These are phyloP conservation scores for Cervus canadensis DNA, from an alignment of 2,113 vertebrate species.

Conservation along the genomic window DNA sequence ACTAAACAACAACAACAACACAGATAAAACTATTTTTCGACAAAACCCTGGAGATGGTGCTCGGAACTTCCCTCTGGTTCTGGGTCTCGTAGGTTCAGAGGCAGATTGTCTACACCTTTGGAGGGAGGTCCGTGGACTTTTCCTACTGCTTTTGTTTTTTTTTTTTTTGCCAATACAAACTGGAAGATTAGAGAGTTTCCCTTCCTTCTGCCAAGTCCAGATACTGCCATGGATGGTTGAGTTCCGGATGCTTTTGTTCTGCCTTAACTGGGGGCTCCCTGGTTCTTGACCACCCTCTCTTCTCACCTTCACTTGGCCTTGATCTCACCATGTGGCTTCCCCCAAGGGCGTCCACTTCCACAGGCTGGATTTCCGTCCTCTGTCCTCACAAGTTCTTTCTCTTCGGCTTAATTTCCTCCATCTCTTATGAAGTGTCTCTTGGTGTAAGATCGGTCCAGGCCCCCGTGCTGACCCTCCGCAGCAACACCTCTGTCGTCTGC, in stretches of 20 bases:
- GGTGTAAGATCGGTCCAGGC: rapidly evolving
- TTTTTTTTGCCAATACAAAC: rapidly evolving
- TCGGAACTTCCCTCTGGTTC: not conserved
- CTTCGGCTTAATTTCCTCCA: not conserved
- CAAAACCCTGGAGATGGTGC: rapidly evolving
- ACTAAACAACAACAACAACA: not conserved
- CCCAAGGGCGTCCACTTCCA: rapidly evolving
- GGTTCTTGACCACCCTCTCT: rapidly evolving
- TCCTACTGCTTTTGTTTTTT: not conserved
- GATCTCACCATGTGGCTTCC: rapidly evolving
- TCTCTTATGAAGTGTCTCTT: rapidly evolving
- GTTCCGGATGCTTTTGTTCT: rapidly evolving
- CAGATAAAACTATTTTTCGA: rapidly evolving
- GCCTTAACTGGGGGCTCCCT: not conserved
- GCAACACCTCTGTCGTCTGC: not conserved
- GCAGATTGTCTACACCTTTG: rapidly evolving
- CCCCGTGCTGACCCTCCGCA: not conserved
- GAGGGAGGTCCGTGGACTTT: rapidly evolving
- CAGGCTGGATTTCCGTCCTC: rapidly evolving
- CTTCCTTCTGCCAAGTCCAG: not conserved
- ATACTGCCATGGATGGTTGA: rapidly evolving
- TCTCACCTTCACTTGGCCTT: rapidly evolving
- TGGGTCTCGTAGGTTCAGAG: not conserved
- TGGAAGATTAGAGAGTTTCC: not conserved
- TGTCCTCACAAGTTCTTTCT: rapidly evolving